phyloP scores from a whole-genome alignment of 1,140 invertebrate species.

The Leptopilina boulardi region DNA sequence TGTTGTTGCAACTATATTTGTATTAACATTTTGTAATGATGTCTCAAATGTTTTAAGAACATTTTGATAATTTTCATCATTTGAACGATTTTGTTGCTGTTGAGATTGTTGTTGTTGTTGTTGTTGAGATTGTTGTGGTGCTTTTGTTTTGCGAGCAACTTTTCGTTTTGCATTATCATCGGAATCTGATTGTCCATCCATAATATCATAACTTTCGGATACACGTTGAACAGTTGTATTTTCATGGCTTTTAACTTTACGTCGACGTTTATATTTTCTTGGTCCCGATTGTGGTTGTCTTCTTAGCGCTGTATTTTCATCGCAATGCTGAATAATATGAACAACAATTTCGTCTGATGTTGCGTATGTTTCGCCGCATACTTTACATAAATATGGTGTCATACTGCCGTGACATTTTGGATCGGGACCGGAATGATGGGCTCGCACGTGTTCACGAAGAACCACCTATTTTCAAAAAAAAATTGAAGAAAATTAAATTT shows the following conservation, averaged over 20 bases:
- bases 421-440: constrained; percentile 88
- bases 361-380: constrained; percentile 82
- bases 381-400: constrained; percentile 83
- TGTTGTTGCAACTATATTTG: constrained; percentile 70
- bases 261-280: constrained; percentile 86
- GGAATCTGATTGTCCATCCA: constrained; percentile 70
- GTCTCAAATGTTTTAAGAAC: constrained; percentile 76
- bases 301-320: constrained; percentile 87
- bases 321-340: constrained; percentile 88
- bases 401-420: constrained; percentile 76
- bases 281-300: constrained; percentile 85
- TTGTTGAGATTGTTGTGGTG: constrained; percentile 69
- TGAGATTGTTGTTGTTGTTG: constrained; percentile 68
- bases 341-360: constrained; percentile 85
- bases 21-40: constrained; percentile 77
- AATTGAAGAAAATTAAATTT: background rate
- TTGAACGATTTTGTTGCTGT: constrained; percentile 49
- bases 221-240: constrained; percentile 62
- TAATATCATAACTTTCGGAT: constrained; percentile 70
- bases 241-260: constrained; percentile 84
- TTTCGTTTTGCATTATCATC: constrained; percentile 75
- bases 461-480: constrained; percentile 80
- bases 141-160: constrained; percentile 68
- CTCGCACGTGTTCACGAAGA: constrained; percentile 86
- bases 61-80: constrained; percentile 73